Conservation (phyloP, 1,140 invertebrate genomes). For the Cotesia typhae region DNA sequence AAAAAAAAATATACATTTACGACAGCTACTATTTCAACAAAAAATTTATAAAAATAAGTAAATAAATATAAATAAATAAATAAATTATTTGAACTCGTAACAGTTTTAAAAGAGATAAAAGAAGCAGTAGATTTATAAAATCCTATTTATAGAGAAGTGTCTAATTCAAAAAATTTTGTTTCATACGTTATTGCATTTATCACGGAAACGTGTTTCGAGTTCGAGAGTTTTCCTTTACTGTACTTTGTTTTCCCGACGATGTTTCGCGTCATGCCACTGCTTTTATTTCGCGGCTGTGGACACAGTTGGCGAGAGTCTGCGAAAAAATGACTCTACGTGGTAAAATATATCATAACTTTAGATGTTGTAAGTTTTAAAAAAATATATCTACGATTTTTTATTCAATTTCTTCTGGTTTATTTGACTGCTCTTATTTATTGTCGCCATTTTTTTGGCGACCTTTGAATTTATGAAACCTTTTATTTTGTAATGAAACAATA, state of each 20-base stretch:
- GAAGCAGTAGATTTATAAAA: conserved; percentile 43
- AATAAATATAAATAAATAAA: no score
- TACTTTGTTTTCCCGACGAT: conserved; percentile 5
- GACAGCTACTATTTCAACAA: no score
- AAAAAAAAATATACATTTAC: no score
- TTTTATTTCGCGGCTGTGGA: conserved; percentile 3
- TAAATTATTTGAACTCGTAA: not conserved
- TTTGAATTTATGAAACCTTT: no score
- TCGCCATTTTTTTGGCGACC: no score
- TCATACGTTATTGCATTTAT: conserved; percentile 63
- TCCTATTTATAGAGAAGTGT: conserved; percentile 42
- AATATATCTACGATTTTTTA: no score
- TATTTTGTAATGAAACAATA: no score
- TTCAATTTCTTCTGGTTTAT: no score
- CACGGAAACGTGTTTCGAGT: conserved; percentile 53
- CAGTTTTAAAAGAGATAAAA: not conserved
- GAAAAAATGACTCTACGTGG: conserved; percentile 25
- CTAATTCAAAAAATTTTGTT: conserved; percentile 56
- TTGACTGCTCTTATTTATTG: no score
- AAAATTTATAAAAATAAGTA: no score
- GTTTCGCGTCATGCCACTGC: no score
- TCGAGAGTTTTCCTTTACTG: conserved; percentile 3
- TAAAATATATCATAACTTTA: conserved; percentile 22
- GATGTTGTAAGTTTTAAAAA: no score
- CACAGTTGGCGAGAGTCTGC: conserved; percentile 27